A percentile compares a stretch with the other conserved stretches of the same genome.
Evolutionary conservation across 2,113 vertebrate genomes (phyloP).

Genomic region (Neotragus pygmaeus): DNA sequence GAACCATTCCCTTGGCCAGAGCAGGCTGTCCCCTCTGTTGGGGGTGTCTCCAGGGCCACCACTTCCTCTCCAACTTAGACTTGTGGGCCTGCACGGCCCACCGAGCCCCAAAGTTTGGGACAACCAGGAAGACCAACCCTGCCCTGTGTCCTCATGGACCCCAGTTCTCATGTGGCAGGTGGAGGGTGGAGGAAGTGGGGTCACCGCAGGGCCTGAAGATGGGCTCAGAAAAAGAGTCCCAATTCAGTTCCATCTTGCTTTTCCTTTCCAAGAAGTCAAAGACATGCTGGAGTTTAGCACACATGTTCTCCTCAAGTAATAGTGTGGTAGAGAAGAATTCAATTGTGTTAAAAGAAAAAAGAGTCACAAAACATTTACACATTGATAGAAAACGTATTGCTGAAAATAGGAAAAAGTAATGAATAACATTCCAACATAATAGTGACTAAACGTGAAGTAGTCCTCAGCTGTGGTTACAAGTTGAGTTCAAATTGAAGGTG

Average conservation of each 20-base stretch:
- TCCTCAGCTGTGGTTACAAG: constrained; percentile 41
- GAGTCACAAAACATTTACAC: not conserved
- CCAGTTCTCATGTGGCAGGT: fast-evolving
- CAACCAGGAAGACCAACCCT: fast-evolving
- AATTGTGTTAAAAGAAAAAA: not conserved
- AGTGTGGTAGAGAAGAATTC: not conserved
- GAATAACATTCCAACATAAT: not conserved
- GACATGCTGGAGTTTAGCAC: not conserved
- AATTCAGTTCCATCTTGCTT: not conserved
- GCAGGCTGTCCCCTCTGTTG: not conserved
- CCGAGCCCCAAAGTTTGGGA: not conserved
- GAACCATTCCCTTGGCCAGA: no score
- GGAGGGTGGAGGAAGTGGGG: fast-evolving
- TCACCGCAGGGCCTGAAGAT: fast-evolving
- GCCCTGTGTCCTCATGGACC: fast-evolving
- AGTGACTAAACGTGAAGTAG: constrained; percentile 9
- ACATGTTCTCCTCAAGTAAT: not conserved
- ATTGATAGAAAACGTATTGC: constrained; percentile 6
- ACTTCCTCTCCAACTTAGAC: not conserved
- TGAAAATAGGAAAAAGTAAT: constrained; percentile 16
- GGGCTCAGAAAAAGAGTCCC: not conserved
- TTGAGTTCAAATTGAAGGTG: constrained; percentile 54
- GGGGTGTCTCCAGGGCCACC: not conserved
- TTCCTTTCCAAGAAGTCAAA: not conserved
- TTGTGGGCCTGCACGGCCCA: fast-evolving